Percentiles rank a stretch among this genome's conserved stretches.
Conservation (phyloP, 2,113 vertebrate species). For the Actenoides hombroni region DNA sequence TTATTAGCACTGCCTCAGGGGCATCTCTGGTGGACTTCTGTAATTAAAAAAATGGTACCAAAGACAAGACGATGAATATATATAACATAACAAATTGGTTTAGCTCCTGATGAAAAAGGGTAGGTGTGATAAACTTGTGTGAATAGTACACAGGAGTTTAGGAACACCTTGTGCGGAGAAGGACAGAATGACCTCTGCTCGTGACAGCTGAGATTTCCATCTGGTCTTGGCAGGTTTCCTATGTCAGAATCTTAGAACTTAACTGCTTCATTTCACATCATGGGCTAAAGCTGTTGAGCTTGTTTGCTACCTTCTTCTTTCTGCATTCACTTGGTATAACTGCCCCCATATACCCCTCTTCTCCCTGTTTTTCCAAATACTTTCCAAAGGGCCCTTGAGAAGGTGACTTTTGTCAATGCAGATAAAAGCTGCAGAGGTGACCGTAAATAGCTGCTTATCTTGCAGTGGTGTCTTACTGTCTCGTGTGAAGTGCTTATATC, state of each 20-base stretch:
- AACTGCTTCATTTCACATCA: not conserved
- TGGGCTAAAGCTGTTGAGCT: not conserved
- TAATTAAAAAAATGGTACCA: not conserved
- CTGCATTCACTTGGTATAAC: not conserved
- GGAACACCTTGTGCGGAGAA: conserved; percentile 5
- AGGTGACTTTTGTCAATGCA: not conserved
- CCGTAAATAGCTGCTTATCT: not conserved
- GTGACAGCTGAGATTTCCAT: conserved; percentile 54
- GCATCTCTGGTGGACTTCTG: not conserved
- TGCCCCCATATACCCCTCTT: too few relatives aligned
- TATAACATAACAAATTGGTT: not conserved
- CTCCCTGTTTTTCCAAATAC: not conserved
- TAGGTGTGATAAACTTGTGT: not conserved
- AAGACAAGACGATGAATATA: not conserved
- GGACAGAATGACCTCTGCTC: conserved; percentile 20
- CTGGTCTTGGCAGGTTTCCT: conserved; percentile 49
- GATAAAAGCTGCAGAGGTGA: not conserved
- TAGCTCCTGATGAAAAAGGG: not conserved
- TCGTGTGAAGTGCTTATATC: accelerated
- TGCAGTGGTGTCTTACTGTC: accelerated
- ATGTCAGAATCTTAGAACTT: not conserved
- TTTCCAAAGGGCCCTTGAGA: not conserved
- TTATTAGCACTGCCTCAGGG: not conserved
- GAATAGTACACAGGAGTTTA: not conserved
- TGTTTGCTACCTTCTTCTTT: not conserved